These are phyloP conservation scores for Halocynthia roretzi DNA, from an alignment of 23 tunicate species.

Conservation along the genomic window DNA sequence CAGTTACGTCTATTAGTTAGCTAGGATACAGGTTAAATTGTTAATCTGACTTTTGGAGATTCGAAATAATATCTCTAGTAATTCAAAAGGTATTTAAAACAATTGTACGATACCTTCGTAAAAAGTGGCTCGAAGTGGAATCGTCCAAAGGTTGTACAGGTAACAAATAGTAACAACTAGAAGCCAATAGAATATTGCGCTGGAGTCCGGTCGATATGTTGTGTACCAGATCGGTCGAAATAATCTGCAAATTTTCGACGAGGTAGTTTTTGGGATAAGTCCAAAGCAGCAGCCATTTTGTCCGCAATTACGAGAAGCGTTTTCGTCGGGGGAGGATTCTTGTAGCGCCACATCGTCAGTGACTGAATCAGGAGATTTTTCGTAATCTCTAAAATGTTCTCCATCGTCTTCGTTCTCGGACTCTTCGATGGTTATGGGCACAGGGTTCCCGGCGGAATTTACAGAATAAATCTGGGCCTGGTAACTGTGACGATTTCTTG, in stretches of 20 bases:
- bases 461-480: constrained; percentile 61
- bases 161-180: constrained; percentile 26
- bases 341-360: background rate
- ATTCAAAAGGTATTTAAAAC: background rate
- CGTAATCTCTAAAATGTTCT: constrained; percentile 15
- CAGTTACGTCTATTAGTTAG: no score
- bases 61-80: background rate
- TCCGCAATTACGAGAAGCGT: background rate
- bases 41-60: no score
- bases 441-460: constrained; percentile 65
- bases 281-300: constrained; percentile 9
- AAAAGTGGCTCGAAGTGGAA: constrained; percentile 58
- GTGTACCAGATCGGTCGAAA: constrained; percentile 26
- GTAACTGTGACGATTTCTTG: constrained; percentile 12
- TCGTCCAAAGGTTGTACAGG: constrained; percentile 57
- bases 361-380: background rate
- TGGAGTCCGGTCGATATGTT: constrained; percentile 41
- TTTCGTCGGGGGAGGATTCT: background rate
- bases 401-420: constrained; percentile 27
- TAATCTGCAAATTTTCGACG: background rate
- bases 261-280: background rate
- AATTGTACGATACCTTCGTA: constrained; percentile 13
- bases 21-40: no score
- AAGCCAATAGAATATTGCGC: constrained; percentile 48
- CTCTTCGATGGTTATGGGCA: constrained; percentile 71